Evolutionary conservation across 2,888 invertebrate genomes (phyloP), one percentile per base, ranked within the genome.

Genomic region (Dermolepida albohirtum): DNA sequence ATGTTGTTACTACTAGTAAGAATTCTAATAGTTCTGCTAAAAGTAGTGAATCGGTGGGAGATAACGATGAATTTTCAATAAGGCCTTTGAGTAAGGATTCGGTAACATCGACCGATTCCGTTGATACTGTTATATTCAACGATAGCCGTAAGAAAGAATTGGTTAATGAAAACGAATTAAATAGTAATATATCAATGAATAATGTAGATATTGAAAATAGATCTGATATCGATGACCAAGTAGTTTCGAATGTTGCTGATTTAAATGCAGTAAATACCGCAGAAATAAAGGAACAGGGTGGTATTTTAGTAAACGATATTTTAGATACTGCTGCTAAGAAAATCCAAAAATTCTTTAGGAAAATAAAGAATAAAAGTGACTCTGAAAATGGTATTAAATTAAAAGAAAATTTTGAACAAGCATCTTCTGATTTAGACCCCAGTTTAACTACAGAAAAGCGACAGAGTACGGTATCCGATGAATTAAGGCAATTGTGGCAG

Each of bases 51-150:
- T 63, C 66, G 0, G 52, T 67, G n/a, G 59, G 62, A 39, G 69
- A 63, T 7, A 59, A 41, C 43, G 44, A 39, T 34, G 69, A 69
- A 54, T 11, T 27, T 16, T n/a, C 40, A 29, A 54, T 41, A 14
- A 51, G 69, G 39, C 70, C 73, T 12, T 66, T 74, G 52, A 78
- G 77, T 71, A 73, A 74, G 41, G 75, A 74, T 47, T 79, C 79
- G 1, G 70, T 71, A n/a, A 77, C 74, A 17, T 79, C 79, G 0
- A 69, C 71, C 10, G 78, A 78, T 70, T 78, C 78, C 0, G 71
- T 71, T 12, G 73, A 72, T 12, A 79, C 79, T 10, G 77, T 79
- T 8, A 75, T 79, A 34, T 68, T 69, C 34, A 75, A 74, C 14
- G 64, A 65, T 43, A 70, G 59, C 29, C 27, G 27, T 11, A 64